Evolutionary conservation across 2,797 vertebrate species (phyloP).

Genomic region (Lacerta viridis): DNA sequence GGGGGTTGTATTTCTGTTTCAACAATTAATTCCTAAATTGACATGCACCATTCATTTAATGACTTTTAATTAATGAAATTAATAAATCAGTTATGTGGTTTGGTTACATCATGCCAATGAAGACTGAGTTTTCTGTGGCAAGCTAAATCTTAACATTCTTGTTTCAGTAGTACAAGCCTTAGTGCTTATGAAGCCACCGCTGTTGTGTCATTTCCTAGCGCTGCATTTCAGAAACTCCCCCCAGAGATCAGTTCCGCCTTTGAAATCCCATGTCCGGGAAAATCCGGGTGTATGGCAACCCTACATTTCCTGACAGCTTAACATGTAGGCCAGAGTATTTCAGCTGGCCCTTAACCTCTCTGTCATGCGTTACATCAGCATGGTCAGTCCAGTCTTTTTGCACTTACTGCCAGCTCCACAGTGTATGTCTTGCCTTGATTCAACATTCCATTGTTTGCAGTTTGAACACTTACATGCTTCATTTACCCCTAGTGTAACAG

Average conservation of each 20-base stretch:
- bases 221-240: too few species aligned
- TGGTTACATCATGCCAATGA: background rate
- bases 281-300: too few species aligned
- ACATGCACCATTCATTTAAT: background rate
- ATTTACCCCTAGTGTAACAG: background rate
- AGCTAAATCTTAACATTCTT: background rate
- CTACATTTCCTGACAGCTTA: background rate
- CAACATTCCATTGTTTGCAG: background rate
- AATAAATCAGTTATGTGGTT: constrained; percentile 21
- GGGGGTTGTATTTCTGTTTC: constrained; percentile 9
- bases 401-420: background rate
- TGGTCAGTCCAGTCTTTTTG: background rate
- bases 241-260: too few species aligned
- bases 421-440: background rate
- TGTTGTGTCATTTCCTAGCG: background rate
- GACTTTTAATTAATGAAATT: constrained; percentile 14
- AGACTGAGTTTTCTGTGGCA: background rate
- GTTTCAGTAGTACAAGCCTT: background rate
- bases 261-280: too few species aligned
- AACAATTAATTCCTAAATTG: constrained; percentile 2
- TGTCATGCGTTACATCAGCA: background rate
- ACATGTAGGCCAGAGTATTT: background rate
- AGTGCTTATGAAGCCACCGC: background rate
- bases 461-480: background rate
- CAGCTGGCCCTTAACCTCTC: background rate